Conservation (phyloP, 2,113 vertebrate genomes). For the Tenrec ecaudatus region DNA sequence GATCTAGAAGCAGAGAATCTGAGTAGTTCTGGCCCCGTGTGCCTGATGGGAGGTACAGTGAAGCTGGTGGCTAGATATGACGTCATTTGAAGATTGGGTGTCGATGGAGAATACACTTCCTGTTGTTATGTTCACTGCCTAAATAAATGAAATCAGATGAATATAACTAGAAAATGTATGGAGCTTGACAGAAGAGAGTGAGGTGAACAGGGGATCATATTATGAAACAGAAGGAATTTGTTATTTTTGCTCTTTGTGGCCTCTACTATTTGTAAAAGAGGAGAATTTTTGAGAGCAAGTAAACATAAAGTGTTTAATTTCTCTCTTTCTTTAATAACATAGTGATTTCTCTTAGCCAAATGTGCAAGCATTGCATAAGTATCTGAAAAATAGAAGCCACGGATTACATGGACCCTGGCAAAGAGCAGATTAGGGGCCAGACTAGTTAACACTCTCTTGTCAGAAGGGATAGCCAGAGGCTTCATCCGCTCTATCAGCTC, state of each 20-base stretch:
- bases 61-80: no score
- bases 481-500: not conserved
- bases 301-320: not conserved
- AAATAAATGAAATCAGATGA: not conserved
- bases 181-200: not conserved
- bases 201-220: not conserved
- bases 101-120: no score
- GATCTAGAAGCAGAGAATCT: no score
- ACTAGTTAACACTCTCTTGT: not conserved
- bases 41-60: no score
- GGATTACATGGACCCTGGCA: not conserved
- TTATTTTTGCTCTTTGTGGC: not conserved
- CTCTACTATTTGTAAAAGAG: not conserved
- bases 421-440: not conserved
- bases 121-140: not conserved
- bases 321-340: not conserved
- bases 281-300: not conserved
- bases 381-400: conserved; percentile 5
- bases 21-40: no score
- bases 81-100: no score
- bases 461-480: not conserved
- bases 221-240: not conserved
- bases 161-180: not conserved
- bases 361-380: not conserved
- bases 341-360: conserved; percentile 32